Percentiles rank a stretch among this genome's conserved stretches.
Evolutionary conservation across 2,797 vertebrate species (phyloP).

Genomic region (Peromyscus attwateri): DNA sequence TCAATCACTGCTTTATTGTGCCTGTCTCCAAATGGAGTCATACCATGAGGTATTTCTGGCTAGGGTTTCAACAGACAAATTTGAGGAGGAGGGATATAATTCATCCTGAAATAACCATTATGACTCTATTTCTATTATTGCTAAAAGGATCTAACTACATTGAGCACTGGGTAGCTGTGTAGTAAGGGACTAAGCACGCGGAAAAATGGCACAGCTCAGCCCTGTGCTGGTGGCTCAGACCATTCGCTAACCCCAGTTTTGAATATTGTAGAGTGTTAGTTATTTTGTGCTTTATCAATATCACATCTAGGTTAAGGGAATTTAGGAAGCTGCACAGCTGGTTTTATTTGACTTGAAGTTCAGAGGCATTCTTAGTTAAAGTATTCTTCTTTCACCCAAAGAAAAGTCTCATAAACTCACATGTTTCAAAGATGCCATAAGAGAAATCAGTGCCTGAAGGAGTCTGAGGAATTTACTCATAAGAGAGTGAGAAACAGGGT

Average conservation of each 20-base stretch:
- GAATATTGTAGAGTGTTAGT: neutral
- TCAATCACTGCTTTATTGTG: neutral
- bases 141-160: neutral
- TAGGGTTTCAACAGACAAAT: neutral
- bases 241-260: neutral
- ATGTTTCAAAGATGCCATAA: conserved; percentile 56
- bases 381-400: neutral
- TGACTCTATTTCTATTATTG: neutral
- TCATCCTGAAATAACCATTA: neutral
- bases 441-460: conserved; percentile 46
- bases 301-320: neutral
- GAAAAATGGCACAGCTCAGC: neutral
- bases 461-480: conserved; percentile 32
- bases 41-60: neutral
- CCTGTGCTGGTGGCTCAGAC: neutral
- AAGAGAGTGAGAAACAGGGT: conserved; percentile 34
- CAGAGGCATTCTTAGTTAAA: conserved; percentile 17
- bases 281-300: conserved; percentile 4
- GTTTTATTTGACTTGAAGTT: conserved; percentile 57
- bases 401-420: conserved; percentile 36
- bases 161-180: neutral
- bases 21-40: neutral
- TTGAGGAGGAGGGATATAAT: neutral
- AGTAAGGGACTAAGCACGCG: neutral
- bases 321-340: neutral